A percentile compares a stretch with the other conserved stretches of the same genome.
Evolutionary conservation across 2,113 vertebrate species (phyloP).

Genomic region (Nestor notabilis): DNA sequence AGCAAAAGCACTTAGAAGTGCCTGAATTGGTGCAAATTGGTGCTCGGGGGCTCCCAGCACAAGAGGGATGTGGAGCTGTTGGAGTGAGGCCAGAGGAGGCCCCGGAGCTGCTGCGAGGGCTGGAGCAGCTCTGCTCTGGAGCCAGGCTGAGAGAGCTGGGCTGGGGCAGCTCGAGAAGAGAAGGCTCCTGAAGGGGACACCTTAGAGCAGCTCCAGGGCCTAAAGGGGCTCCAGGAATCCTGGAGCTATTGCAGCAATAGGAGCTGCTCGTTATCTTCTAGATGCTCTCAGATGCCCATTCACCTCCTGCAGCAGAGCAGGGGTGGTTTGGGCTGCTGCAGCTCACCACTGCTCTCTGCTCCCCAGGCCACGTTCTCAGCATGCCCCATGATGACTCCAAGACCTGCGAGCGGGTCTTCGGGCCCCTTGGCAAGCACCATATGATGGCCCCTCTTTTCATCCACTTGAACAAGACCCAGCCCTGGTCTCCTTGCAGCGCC

Average conservation of each 20-base stretch:
- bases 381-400: conserved; percentile 97
- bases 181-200: no score
- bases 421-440: conserved; percentile 82
- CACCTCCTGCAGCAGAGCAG: background rate
- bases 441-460: conserved; percentile 92
- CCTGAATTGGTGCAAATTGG: background rate
- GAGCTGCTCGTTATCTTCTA: fast-evolving
- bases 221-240: background rate
- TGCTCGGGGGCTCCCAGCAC: background rate
- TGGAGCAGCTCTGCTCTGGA: background rate
- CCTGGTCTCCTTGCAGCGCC: conserved; percentile 96
- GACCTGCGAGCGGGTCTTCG: conserved; percentile 87
- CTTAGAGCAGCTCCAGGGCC: no score
- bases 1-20: background rate
- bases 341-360: background rate
- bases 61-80: background rate
- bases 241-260: background rate
- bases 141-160: background rate
- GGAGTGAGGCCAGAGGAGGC: background rate
- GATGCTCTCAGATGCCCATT: background rate
- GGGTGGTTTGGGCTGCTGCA: background rate
- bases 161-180: no score
- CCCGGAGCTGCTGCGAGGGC: background rate
- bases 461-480: conserved; percentile 86
- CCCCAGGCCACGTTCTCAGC: conserved; percentile 91